These are phyloP conservation scores for Chrysogorgia sp. DNA, from an alignment of 92 coral and sea anemone species.

Conservation along the genomic window DNA sequence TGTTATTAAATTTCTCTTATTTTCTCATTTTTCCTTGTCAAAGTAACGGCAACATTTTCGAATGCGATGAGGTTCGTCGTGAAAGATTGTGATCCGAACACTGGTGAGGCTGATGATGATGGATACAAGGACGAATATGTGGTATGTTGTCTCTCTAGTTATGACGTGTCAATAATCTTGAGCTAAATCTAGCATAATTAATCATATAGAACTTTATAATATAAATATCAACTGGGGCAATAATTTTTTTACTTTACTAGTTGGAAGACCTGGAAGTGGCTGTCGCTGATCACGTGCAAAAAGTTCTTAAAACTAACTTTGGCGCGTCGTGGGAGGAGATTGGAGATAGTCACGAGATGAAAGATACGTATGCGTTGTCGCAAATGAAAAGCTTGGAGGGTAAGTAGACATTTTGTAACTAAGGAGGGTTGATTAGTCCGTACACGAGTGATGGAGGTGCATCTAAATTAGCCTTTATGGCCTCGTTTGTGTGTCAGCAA, in stretches of 20 bases:
- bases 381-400: slow-evolving; percentile 97
- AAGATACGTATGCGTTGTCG: slow-evolving; percentile 94
- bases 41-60: slow-evolving; percentile 90
- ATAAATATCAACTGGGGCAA: too few relatives aligned
- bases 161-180: neutral
- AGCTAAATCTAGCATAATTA: too few relatives aligned
- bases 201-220: too few relatives aligned
- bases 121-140: slow-evolving; percentile 99
- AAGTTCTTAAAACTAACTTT: slow-evolving; percentile 90
- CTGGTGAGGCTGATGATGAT: slow-evolving; percentile 98
- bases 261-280: slow-evolving; percentile 93
- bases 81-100: slow-evolving; percentile 97
- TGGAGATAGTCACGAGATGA: slow-evolving; percentile 91
- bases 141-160: slow-evolving; percentile 60
- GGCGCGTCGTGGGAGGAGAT: slow-evolving; percentile 99
- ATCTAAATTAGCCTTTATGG: too few relatives aligned
- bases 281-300: slow-evolving; percentile 96
- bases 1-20: neutral
- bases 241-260: slow-evolving; percentile 48
- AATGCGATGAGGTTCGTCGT: slow-evolving; percentile 94
- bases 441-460: slow-evolving; percentile 1
- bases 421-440: neutral
- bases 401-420: slow-evolving; percentile 12
- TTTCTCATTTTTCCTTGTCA: neutral
- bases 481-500: too few relatives aligned